Conservation (phyloP, 2,888 invertebrate species). For the Bombylius major region DNA sequence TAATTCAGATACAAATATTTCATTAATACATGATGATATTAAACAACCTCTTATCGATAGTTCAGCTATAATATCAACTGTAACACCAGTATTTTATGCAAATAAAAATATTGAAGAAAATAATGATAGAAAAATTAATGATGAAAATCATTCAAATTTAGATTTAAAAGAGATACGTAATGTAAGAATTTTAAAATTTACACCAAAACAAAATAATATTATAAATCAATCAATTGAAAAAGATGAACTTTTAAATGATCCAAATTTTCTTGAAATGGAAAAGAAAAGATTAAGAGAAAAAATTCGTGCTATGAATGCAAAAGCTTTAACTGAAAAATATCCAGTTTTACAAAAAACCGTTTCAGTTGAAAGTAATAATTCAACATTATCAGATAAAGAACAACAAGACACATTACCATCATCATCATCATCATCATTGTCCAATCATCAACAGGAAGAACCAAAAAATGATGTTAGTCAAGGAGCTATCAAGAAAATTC, state of each 20-base stretch:
- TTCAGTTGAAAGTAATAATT: neutral
- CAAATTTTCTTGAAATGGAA: constrained; percentile 15
- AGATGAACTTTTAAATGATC: constrained; percentile 2
- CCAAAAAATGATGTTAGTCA: constrained; percentile 5
- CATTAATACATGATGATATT: neutral
- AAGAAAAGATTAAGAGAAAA: constrained; percentile 18
- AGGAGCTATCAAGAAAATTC: constrained; percentile 19
- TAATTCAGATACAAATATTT: no score
- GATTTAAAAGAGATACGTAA: constrained; percentile 29
- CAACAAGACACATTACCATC: neutral
- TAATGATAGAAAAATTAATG: constrained; percentile 27
- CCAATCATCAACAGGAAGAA: neutral
- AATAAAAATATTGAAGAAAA: constrained; percentile 22
- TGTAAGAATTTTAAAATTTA: constrained; percentile 33
- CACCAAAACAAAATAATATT: neutral
- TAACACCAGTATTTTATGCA: constrained; percentile 13
- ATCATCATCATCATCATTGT: no score
- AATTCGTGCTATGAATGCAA: constrained; percentile 18
- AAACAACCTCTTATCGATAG: constrained; percentile 12
- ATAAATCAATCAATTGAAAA: neutral
- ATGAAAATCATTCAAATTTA: constrained; percentile 7
- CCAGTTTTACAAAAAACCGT: constrained; percentile 9
- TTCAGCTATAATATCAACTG: constrained; percentile 12
- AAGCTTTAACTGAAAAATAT: constrained; percentile 18
- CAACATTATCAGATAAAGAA: neutral